Evolutionary conservation across 2,113 vertebrate species (phyloP).

Genomic region (Corythornis cristatus): DNA sequence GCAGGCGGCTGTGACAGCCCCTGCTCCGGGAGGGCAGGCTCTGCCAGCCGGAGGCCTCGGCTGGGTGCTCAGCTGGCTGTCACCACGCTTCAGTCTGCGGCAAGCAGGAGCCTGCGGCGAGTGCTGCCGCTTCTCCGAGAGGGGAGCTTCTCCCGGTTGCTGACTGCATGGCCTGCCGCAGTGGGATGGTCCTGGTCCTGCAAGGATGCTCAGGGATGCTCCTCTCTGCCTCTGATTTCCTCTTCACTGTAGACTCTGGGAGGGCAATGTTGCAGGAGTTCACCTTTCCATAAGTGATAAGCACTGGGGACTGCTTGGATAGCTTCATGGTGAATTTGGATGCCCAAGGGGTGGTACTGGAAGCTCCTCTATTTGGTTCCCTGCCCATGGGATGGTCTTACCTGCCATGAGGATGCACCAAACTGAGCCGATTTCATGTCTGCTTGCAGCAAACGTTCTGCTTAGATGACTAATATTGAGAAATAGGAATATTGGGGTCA

Average conservation of each 20-base stretch:
- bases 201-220: background rate
- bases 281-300: background rate
- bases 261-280: background rate
- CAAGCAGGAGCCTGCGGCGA: background rate
- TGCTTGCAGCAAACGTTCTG: background rate
- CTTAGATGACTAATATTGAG: background rate
- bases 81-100: background rate
- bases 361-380: background rate
- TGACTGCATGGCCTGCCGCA: accelerated
- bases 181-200: accelerated
- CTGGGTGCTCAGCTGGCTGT: conserved; percentile 34
- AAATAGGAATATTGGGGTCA: background rate
- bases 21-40: background rate
- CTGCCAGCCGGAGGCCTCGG: background rate
- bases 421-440: accelerated
- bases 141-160: accelerated
- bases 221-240: background rate
- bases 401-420: background rate
- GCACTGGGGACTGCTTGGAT: accelerated
- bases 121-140: background rate
- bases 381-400: background rate
- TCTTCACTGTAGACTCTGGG: background rate
- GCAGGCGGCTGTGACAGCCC: background rate
- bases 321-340: accelerated
- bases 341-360: accelerated